Conservation (phyloP, 1,140 invertebrate genomes). For the Dufourea novaeangliae region DNA sequence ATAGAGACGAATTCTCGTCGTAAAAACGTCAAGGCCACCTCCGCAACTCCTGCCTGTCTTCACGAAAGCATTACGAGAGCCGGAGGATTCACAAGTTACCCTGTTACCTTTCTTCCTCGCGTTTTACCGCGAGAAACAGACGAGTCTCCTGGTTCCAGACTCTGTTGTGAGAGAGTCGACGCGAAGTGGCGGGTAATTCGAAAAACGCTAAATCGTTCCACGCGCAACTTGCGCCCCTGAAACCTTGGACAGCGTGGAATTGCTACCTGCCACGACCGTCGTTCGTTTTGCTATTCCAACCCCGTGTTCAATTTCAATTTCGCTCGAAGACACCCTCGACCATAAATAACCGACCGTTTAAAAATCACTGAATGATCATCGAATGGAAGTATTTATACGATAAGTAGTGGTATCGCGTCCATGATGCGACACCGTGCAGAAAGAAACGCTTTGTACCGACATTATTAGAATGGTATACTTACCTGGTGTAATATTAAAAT, state of each 20-base stretch:
- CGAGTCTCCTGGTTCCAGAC: constrained; percentile 36
- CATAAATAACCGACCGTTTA: background rate
- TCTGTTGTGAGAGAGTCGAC: background rate
- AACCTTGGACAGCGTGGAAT: background rate
- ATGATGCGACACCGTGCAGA: background rate
- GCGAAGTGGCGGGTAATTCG: constrained; percentile 55
- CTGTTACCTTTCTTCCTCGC: constrained; percentile 58
- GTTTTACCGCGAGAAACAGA: constrained; percentile 51
- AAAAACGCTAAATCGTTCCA: constrained; percentile 47
- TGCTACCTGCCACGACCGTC: background rate
- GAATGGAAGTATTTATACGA: background rate
- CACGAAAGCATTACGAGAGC: constrained; percentile 67
- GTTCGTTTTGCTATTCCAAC: background rate
- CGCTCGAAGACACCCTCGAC: background rate
- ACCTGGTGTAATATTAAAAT: constrained; percentile 27
- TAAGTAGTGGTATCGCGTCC: background rate
- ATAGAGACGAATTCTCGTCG: constrained; percentile 77
- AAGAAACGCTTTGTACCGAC: background rate
- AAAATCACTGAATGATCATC: background rate
- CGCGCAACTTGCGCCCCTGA: too few species aligned
- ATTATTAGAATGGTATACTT: background rate
- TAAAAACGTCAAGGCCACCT: constrained; percentile 76
- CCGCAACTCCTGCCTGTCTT: constrained; percentile 65
- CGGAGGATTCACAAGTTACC: constrained; percentile 72
- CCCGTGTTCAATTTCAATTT: background rate